Conservation (phyloP, 2,888 invertebrate species). For the Odontomyia ornata region DNA sequence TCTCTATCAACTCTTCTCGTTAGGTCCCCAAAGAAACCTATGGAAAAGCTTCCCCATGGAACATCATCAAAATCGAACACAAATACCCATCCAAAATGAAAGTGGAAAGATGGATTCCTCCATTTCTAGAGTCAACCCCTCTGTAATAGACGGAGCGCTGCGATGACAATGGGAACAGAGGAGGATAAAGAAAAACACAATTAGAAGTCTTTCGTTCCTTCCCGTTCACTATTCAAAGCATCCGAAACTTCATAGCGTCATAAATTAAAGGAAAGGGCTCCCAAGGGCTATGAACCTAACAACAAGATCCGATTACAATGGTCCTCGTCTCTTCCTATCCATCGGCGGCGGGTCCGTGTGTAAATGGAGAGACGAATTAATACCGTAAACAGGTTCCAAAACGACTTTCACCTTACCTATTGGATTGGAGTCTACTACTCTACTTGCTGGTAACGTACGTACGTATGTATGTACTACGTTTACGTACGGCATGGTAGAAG, state of each 20-base stretch:
- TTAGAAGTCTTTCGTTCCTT: conserved; percentile 6
- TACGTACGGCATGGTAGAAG: not conserved
- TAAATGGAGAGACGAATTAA: not conserved
- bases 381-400: conserved; percentile 35
- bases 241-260: not conserved
- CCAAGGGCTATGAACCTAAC: conserved; percentile 29
- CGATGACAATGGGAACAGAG: not conserved
- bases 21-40: not conserved
- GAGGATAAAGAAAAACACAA: not conserved
- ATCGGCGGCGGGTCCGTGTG: not conserved
- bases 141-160: not conserved
- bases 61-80: too few species aligned
- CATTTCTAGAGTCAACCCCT: not conserved
- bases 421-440: not conserved
- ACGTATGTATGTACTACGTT: not conserved
- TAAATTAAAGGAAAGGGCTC: conserved; percentile 31
- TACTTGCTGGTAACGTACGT: not conserved
- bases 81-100: too few species aligned
- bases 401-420: conserved; percentile 25
- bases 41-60: not conserved
- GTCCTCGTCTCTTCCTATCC: not conserved
- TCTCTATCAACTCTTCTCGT: not conserved
- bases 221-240: not conserved
- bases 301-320: conserved; percentile 31
- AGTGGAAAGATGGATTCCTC: too few species aligned